A percentile compares a stretch with the other conserved stretches of the same genome.
phyloP scores from a whole-genome alignment of 2,888 invertebrate species.

The Pandemis heparana region DNA sequence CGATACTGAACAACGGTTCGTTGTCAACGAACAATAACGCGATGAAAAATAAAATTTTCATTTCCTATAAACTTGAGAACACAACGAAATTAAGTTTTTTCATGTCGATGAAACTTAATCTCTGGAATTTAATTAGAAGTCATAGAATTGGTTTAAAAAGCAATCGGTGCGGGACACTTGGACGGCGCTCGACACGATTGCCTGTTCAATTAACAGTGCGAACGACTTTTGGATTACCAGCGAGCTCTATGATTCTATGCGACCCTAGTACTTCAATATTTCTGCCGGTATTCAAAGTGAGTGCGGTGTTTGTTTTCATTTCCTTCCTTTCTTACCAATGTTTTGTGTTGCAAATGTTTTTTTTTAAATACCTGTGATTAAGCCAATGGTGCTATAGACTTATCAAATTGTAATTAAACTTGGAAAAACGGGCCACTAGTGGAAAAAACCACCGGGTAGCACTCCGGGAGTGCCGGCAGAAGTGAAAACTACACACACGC shows the following conservation, averaged over 20 bases:
- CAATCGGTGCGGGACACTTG: conserved; percentile 23
- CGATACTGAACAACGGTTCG: not conserved
- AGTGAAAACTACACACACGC: too few species aligned
- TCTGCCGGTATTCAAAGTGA: not conserved
- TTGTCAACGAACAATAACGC: not conserved
- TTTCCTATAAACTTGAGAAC: not conserved
- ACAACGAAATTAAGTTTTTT: not conserved
- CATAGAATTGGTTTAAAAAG: conserved; percentile 25
- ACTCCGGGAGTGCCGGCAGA: too few species aligned
- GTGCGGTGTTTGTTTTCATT: too few species aligned
- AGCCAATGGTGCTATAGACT: too few species aligned
- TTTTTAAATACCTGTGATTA: too few species aligned
- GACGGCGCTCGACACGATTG: conserved; percentile 18
- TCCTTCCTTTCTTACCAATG: too few species aligned
- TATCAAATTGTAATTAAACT: too few species aligned
- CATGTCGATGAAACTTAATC: conserved; percentile 2
- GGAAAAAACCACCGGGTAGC: too few species aligned
- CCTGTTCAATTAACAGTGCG: conserved; percentile 20
- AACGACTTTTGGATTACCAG: conserved; percentile 14
- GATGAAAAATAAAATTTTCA: not conserved
- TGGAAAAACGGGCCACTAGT: too few species aligned
- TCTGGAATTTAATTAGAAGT: conserved; percentile 18
- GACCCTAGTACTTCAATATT: conserved; percentile 4
- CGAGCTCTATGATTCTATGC: not conserved
- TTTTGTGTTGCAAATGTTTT: too few species aligned